Percentiles rank a stretch among this genome's conserved stretches.
phyloP scores from a whole-genome alignment of 1,140 invertebrate genomes.

The Papilio polytes region DNA sequence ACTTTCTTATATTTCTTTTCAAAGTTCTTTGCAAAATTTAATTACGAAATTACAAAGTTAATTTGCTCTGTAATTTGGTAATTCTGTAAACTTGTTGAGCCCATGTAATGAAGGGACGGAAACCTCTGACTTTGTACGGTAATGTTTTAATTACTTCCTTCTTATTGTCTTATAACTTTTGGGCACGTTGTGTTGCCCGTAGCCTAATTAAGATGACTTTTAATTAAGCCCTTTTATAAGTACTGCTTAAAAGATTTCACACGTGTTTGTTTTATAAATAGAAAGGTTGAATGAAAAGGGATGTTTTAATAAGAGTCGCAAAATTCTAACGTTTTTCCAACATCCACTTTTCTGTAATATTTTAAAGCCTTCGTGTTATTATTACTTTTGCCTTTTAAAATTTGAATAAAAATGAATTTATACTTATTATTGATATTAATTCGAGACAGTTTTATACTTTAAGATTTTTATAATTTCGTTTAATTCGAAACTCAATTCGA shows the following conservation, averaged over 20 bases:
- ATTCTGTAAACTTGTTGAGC: constrained; percentile 71
- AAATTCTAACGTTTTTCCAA: not conserved
- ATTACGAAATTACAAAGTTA: constrained; percentile 40
- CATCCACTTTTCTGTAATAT: not conserved
- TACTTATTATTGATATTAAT: too few species aligned
- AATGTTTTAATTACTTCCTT: constrained; percentile 80
- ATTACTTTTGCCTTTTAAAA: not conserved
- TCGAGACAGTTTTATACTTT: too few species aligned
- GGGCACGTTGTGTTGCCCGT: constrained; percentile 60
- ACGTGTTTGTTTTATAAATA: constrained; percentile 44
- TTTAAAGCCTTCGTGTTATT: not conserved
- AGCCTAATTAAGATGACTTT: constrained; percentile 75
- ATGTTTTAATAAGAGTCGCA: constrained; percentile 23
- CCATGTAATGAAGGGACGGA: constrained; percentile 61
- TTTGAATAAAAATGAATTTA: too few species aligned
- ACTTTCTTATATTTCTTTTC: constrained; percentile 14
- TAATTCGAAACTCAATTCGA: not conserved
- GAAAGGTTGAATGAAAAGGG: constrained; percentile 32
- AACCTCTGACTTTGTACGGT: constrained; percentile 73
- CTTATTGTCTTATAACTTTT: constrained; percentile 76
- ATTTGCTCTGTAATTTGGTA: constrained; percentile 43
- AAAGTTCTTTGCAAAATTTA: constrained; percentile 24
- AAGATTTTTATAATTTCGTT: too few species aligned
- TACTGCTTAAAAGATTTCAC: constrained; percentile 55
- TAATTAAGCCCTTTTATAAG: constrained; percentile 73